These are phyloP conservation scores for Glyptemys insculpta DNA, from an alignment of 2,797 vertebrate genomes.

Conservation along the genomic window DNA sequence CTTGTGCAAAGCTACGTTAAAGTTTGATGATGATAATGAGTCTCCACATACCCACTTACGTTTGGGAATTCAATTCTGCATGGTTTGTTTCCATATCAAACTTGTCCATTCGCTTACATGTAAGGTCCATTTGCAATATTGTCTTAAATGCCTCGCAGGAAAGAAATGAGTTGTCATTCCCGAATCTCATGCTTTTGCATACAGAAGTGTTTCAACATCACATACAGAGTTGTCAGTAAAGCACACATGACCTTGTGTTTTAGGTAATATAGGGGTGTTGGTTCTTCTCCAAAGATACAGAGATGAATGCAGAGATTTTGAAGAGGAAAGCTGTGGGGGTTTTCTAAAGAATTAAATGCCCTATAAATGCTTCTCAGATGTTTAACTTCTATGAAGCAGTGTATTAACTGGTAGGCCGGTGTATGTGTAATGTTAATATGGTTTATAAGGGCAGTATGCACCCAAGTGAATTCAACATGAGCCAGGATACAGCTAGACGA, in stretches of 20 bases:
- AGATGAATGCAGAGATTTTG: background rate
- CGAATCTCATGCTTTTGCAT: background rate
- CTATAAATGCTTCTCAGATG: background rate
- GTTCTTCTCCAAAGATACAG: slow-evolving; percentile 24
- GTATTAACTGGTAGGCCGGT: background rate
- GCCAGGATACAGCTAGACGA: background rate
- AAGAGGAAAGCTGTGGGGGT: background rate
- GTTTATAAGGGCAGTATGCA: fast-evolving
- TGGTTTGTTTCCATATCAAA: slow-evolving; percentile 55
- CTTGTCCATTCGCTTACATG: background rate
- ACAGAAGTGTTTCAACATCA: slow-evolving; percentile 29
- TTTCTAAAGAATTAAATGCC: background rate
- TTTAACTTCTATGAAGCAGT: background rate
- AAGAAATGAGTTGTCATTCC: background rate
- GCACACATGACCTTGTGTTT: fast-evolving
- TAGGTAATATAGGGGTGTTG: slow-evolving; percentile 14
- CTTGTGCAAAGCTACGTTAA: slow-evolving; percentile 42
- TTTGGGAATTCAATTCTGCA: slow-evolving; percentile 55
- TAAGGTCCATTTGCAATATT: background rate
- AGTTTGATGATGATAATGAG: slow-evolving; percentile 29
- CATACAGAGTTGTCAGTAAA: fast-evolving
- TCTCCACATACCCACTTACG: slow-evolving; percentile 44
- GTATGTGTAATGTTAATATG: fast-evolving
- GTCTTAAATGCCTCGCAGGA: background rate
- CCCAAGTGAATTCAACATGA: background rate